These are phyloP conservation scores for Pedetes capensis DNA, from an alignment of 2,113 vertebrate species.

Conservation along the genomic window DNA sequence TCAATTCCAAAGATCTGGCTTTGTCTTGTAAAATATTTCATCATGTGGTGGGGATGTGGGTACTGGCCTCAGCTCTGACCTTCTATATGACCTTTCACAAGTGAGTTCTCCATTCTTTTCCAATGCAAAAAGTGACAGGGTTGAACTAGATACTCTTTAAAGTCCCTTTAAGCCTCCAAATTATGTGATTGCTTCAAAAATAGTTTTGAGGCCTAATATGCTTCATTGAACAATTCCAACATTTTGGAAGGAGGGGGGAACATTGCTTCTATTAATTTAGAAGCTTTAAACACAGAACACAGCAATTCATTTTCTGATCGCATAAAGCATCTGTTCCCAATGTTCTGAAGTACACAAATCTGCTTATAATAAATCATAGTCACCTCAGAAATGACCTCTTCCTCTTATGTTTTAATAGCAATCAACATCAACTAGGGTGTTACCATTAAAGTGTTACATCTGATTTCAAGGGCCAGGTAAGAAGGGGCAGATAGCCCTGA, in stretches of 20 bases:
- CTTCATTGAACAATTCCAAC: background rate
- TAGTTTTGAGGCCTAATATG: background rate
- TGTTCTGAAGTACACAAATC: constrained; percentile 2
- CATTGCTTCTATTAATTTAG: background rate
- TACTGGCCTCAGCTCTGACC: background rate
- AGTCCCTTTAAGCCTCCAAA: background rate
- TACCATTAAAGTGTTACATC: background rate
- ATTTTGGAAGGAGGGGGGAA: background rate
- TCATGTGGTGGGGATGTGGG: background rate
- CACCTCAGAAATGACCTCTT: constrained; percentile 44
- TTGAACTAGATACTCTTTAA: background rate
- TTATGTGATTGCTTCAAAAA: background rate
- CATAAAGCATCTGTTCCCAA: background rate
- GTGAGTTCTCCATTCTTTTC: background rate
- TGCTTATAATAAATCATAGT: background rate
- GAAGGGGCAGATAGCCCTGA: background rate
- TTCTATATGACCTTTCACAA: background rate
- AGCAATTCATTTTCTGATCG: background rate
- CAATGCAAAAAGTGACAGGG: background rate
- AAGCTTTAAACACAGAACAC: background rate
- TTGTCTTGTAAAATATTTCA: background rate
- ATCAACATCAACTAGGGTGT: constrained; percentile 14
- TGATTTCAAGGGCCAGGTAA: constrained; percentile 51
- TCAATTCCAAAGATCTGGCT: background rate
- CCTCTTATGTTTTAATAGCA: constrained; percentile 29